Evolutionary conservation across 2,888 invertebrate species (phyloP), one percentile per base, ranked within the genome.

Genomic region (Mylabris sibirica): DNA sequence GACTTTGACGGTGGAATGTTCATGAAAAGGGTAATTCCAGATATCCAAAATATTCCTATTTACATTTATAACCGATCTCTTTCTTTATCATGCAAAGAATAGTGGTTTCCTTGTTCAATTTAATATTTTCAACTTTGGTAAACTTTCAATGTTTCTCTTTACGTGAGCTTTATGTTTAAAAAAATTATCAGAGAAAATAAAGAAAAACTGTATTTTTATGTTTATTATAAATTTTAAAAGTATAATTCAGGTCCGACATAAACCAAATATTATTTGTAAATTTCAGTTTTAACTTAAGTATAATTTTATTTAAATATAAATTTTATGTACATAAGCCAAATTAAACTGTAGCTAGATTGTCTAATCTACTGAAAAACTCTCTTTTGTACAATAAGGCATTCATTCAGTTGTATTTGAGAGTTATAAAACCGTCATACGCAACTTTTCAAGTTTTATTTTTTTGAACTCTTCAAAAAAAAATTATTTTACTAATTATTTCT

Each of bases 331-430:
- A 53, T 24, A 24, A 53, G 53, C 24, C 53, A 53, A 53, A 53
- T 17, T 8, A 38, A 38, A 38, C 11, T 38, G 38, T 44, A n/a
- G 6, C 44, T 44, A 44, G n/a, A 44, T 44, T 17, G n/a, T n/a
- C 44, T 44, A 44, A 17, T 44, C 44, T 44, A 44, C 44, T 3
- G 44, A 44, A 44, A 53, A 53, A 12, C 9, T 24, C 22, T 24
- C 24, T 11, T 53, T 53, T 53, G 53, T 53, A 53, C 53, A 53
- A 53, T 53, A 53, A 53, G 53, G 53, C 53, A 53, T 53, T 53
- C 53, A 53, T 12, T 53, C 22, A 53, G 22, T 53, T 22, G 24
- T 53, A 53, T 53, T n/a, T 22, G 30, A 22, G 4, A 49, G n/a
- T 14, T 17, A 53, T 53, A 22, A 20, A 53, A 22, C 17, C 11